These are phyloP conservation scores for Scleropages formosus DNA, from an alignment of 2,797 vertebrate species.

Conservation along the genomic window DNA sequence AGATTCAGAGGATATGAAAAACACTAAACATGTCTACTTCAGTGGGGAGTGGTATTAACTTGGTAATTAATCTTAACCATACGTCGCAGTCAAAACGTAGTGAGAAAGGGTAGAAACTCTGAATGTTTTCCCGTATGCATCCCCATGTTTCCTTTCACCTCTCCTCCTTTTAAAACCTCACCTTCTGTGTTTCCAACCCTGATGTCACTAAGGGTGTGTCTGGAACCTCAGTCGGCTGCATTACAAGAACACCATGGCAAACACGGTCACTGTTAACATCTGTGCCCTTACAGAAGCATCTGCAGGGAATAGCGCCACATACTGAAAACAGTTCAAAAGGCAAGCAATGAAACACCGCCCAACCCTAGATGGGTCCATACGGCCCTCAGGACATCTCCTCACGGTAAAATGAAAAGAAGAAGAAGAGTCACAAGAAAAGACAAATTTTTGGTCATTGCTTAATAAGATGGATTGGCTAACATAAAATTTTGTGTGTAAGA, in stretches of 20 bases:
- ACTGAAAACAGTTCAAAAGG: not conserved
- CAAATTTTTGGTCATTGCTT: too few relatives aligned
- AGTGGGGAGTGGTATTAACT: not conserved
- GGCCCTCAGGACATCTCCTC: not conserved
- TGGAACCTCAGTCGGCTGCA: constrained; percentile 26
- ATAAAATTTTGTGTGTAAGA: too few relatives aligned
- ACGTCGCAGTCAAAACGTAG: not conserved
- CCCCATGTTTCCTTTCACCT: not conserved
- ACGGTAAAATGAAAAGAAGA: not conserved
- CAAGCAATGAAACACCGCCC: not conserved
- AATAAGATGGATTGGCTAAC: too few relatives aligned
- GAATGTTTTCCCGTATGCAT: not conserved
- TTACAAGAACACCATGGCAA: constrained; percentile 32
- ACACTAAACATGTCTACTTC: not conserved
- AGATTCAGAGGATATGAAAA: not conserved
- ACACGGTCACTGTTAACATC: constrained; percentile 30
- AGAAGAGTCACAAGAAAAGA: too few relatives aligned
- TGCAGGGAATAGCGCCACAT: constrained; percentile 32
- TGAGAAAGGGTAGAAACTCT: not conserved
- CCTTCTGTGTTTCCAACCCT: constrained; percentile 33
- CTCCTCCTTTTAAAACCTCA: constrained; percentile 25
- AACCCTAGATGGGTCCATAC: too few relatives aligned
- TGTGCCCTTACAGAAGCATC: constrained; percentile 32
- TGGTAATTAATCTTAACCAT: not conserved
- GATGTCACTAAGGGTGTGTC: constrained; percentile 34